phyloP scores from a whole-genome alignment of 2,888 invertebrate genomes.

The Pristionchus entomophagus region DNA sequence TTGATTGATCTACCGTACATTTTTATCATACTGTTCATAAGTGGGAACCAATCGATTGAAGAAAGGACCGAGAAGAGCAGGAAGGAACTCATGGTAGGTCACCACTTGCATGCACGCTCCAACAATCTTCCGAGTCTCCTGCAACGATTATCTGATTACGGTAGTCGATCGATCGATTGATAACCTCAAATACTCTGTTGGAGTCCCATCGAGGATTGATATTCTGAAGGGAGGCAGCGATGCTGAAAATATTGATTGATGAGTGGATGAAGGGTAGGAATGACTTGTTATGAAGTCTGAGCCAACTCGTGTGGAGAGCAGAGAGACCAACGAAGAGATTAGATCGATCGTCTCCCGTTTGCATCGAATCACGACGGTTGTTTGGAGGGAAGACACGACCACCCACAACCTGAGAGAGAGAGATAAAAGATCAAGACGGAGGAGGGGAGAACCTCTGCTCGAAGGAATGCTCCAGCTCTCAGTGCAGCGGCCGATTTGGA shows the following conservation, averaged over 20 bases:
- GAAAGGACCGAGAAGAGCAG: slow-evolving; percentile 86
- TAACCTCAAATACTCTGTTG: slow-evolving; percentile 67
- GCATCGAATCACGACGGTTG: slow-evolving; percentile 53
- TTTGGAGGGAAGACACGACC: slow-evolving; percentile 62
- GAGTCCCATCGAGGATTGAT: slow-evolving; percentile 74
- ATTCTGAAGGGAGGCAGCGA: slow-evolving; percentile 68
- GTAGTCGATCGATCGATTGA: neutral
- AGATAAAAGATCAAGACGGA: slow-evolving; percentile 21
- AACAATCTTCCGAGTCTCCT: slow-evolving; percentile 78
- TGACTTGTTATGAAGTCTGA: slow-evolving; percentile 92
- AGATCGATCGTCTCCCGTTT: slow-evolving; percentile 48
- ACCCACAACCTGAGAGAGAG: slow-evolving; percentile 51
- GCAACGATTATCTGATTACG: neutral
- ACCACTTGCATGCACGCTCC: slow-evolving; percentile 74
- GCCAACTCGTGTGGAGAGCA: slow-evolving; percentile 81
- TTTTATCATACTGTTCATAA: slow-evolving; percentile 82
- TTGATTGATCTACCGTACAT: neutral
- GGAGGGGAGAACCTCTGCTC: slow-evolving; percentile 53
- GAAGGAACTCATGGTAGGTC: slow-evolving; percentile 86
- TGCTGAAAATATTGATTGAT: slow-evolving; percentile 52
- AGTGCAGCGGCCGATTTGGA: slow-evolving; percentile 59
- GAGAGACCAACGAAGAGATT: slow-evolving; percentile 78
- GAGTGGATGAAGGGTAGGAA: neutral
- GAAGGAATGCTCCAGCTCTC: slow-evolving; percentile 67
- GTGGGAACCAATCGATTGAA: slow-evolving; percentile 83